These are phyloP conservation scores for Heliconius aoede DNA, from an alignment of 2,888 invertebrate species.

Conservation along the genomic window DNA sequence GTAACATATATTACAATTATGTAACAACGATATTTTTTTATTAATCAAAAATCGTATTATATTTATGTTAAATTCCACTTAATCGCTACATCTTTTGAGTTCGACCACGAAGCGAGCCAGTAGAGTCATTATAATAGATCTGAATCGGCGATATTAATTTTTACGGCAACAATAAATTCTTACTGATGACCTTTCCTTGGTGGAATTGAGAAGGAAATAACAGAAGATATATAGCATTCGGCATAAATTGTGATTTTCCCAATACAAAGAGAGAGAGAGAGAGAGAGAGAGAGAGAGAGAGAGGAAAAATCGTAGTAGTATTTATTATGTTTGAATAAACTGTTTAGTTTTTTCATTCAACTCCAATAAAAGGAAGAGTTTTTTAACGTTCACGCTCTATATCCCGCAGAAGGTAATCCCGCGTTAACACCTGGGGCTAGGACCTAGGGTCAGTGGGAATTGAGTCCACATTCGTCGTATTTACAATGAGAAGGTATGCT, in stretches of 20 bases:
- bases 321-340: neutral
- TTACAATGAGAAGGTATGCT: too few species aligned
- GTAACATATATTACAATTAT: too few species aligned
- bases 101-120: conserved; percentile 41
- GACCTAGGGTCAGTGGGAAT: too few species aligned
- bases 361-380: neutral
- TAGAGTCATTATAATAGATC: conserved; percentile 69
- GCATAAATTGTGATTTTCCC: conserved; percentile 33
- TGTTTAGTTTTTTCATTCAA: neutral
- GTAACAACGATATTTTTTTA: too few species aligned
- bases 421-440: too few species aligned
- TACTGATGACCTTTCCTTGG: conserved; percentile 58
- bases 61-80: neutral
- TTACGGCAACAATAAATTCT: conserved; percentile 68
- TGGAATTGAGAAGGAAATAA: conserved; percentile 49
- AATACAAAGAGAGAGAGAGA: too few species aligned
- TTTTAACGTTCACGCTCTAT: neutral
- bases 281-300: too few species aligned
- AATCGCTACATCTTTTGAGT: conserved; percentile 36
- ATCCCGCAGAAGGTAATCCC: too few species aligned
- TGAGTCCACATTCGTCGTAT: too few species aligned
- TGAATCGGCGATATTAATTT: conserved; percentile 71
- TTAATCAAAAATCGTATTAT: too few species aligned
- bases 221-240: conserved; percentile 46
- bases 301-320: neutral